phyloP scores from a whole-genome alignment of 2,888 invertebrate species.

The Teleogryllus oceanicus region DNA sequence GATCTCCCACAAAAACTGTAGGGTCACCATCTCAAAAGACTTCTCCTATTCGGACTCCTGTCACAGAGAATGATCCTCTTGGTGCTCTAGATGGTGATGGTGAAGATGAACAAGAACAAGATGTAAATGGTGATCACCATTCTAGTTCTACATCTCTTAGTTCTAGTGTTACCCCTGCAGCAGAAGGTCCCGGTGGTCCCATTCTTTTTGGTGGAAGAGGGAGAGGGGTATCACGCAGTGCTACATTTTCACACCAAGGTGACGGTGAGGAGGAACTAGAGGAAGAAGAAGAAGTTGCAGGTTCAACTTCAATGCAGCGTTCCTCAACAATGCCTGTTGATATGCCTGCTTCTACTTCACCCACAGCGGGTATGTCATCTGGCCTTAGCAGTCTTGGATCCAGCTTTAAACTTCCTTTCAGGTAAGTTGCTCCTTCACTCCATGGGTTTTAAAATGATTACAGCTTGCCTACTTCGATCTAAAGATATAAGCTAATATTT shows the following conservation, averaged over 20 bases:
- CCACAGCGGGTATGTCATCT: conserved; percentile 38
- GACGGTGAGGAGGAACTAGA: conserved; percentile 44
- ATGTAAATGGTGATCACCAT: conserved; percentile 21
- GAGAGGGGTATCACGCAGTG: conserved; percentile 46
- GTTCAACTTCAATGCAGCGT: conserved; percentile 45
- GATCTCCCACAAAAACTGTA: conserved; percentile 22
- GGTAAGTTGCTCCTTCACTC: conserved; percentile 54
- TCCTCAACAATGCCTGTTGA: conserved; percentile 62
- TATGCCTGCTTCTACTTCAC: conserved; percentile 37
- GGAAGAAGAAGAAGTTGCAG: conserved; percentile 46
- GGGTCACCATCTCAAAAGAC: conserved; percentile 49
- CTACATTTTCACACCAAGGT: conserved; percentile 48
- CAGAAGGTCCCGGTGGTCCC: conserved; percentile 36
- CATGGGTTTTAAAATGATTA: no score
- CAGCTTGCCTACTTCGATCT: no score
- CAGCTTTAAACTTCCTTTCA: conserved; percentile 79
- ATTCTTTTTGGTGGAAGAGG: conserved; percentile 34
- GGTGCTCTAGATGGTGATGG: conserved; percentile 64
- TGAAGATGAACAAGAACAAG: conserved; percentile 21
- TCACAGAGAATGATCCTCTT: conserved; percentile 87
- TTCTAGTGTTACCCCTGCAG: conserved; percentile 20
- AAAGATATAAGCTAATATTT: no score
- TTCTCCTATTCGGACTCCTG: conserved; percentile 72
- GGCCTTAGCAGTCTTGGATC: conserved; percentile 71
- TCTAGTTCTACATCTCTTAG: conserved; percentile 25